Base-by-base conservation (phyloP, 1,140 invertebrate genomes). In the Neuroterus valhalla region DNA sequence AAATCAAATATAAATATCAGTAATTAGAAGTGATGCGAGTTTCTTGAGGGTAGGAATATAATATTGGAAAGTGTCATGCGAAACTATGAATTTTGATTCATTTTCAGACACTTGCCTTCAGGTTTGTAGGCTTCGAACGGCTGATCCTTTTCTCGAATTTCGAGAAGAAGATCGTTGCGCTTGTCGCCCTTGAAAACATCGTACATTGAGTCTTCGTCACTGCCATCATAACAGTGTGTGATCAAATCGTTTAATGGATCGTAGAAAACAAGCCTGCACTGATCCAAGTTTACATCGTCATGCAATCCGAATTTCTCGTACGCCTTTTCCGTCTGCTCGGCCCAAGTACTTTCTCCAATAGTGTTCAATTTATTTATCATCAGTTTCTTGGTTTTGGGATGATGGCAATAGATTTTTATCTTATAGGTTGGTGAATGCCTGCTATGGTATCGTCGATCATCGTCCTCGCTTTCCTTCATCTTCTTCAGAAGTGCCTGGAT, bases 391-490 rank as follows among this genome's bases (percentile, higher is more conserved):
- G 21, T 15, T 15, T 76, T 78, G 1, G 94, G 93, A 91, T 94
- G 92, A 62, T 91, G 84, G 85, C 92, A 94, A 82, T 93, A 94
- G 14, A 96, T 88, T 77, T 91, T 93, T 31, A 92, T 92, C 86
- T 93, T 38, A 38, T 38, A 38, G 15, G 15, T 46, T 12, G 23
- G 19, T 10, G 5, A 6, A 31, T 71, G 31, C 6, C 21, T 45
- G 21, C 23, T 92, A 69, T 94, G 85, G 72, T 91, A 89, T 50
- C 91, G 75, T 21, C 52, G 87, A 52, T 95, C 93, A 43, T 89
- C 90, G 84, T 96, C 94, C 79, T 95, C 94, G 70, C 92, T 91
- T 55, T 94, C 91, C 76, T 93, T 90, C 84, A 96, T 91, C 76
- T 93, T 92, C 55, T 92, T 89, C 70, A 96, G 87, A 38, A 96